A percentile compares a stretch with the other conserved stretches of the same genome.
Conservation (phyloP, 1,140 invertebrate species). For the Hyles vespertilio region DNA sequence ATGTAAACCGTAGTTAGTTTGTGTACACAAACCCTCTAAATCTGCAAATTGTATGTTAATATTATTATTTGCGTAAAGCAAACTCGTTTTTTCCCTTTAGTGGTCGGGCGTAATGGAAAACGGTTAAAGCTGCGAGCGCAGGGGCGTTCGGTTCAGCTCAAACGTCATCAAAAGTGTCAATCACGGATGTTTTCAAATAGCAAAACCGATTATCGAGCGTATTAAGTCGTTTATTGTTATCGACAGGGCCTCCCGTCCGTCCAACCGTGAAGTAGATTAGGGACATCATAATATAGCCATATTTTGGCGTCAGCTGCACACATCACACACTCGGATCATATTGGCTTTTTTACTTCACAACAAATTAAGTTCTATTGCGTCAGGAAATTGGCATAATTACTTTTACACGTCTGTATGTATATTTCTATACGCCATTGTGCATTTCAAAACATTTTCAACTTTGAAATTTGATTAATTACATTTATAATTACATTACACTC, state of each 20-base stretch:
- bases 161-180: constrained; percentile 71
- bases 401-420: too few relatives aligned
- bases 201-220: constrained; percentile 73
- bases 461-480: too few relatives aligned
- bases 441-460: too few relatives aligned
- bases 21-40: too few relatives aligned
- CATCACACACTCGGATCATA: constrained; percentile 51
- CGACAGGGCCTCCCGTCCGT: constrained; percentile 54
- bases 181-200: constrained; percentile 69
- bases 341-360: neutral
- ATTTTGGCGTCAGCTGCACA: constrained; percentile 71
- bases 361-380: too few relatives aligned
- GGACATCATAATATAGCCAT: constrained; percentile 70
- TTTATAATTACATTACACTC: too few relatives aligned
- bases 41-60: too few relatives aligned
- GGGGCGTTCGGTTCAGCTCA: constrained; percentile 47
- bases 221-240: constrained; percentile 74
- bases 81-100: constrained; percentile 14
- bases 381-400: too few relatives aligned
- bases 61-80: constrained; percentile 1
- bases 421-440: too few relatives aligned
- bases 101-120: constrained; percentile 34
- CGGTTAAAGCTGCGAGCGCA: constrained; percentile 32
- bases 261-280: constrained; percentile 70
- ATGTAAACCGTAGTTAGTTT: too few relatives aligned